These are phyloP conservation scores for Allolobophora icterica DNA, from an alignment of 2,888 invertebrate species.

Conservation along the genomic window DNA sequence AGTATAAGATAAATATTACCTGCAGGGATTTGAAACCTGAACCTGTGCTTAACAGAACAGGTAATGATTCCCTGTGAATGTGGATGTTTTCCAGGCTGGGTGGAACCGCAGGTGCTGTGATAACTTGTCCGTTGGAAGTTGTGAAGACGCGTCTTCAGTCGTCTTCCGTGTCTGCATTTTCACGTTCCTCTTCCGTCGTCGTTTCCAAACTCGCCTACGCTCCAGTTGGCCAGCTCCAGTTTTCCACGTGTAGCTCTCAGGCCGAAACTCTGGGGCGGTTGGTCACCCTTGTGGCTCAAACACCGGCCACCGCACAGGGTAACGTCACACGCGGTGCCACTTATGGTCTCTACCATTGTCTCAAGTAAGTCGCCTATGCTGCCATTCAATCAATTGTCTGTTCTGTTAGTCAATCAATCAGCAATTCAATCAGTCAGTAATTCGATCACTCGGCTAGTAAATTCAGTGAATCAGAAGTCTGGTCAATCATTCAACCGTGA, in stretches of 20 bases:
- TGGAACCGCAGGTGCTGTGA: slow-evolving; percentile 93
- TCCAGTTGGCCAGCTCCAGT: slow-evolving; percentile 5
- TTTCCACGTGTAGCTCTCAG: background rate
- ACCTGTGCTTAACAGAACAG: background rate
- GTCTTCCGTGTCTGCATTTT: slow-evolving; percentile 67
- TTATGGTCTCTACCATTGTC: background rate
- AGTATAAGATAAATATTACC: background rate
- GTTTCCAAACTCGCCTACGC: background rate
- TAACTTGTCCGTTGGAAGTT: slow-evolving; percentile 96
- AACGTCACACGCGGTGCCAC: background rate
- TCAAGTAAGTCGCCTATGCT: background rate
- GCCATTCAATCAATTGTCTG: background rate
- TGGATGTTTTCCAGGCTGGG: slow-evolving; percentile 76
- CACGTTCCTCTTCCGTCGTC: background rate
- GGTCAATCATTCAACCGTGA: background rate
- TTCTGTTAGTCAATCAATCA: background rate
- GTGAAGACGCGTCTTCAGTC: slow-evolving; percentile 96
- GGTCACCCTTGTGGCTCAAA: background rate
- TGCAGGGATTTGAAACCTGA: background rate
- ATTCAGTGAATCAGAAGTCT: background rate
- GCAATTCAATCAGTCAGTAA: too few relatives aligned
- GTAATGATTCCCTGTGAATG: too few relatives aligned
- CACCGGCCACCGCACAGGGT: background rate
- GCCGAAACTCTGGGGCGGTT: slow-evolving; percentile 10
- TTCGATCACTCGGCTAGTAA: too few relatives aligned